Conservation (phyloP, 1,140 invertebrate genomes). For the Drosophila tani region DNA sequence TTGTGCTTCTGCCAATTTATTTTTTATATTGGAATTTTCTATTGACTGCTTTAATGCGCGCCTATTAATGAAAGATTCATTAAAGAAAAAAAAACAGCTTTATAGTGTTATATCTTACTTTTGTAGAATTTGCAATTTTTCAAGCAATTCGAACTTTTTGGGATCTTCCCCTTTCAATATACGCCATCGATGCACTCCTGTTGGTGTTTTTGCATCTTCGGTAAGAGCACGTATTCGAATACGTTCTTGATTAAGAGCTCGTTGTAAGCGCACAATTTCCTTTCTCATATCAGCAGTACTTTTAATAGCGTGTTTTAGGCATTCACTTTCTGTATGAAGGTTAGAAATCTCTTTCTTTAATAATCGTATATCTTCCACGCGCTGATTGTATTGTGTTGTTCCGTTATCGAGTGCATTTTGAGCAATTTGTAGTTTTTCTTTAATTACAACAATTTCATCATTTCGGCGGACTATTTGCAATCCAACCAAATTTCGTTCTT, state of each 20-base stretch:
- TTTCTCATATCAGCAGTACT: conserved; percentile 88
- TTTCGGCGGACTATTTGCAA: conserved; percentile 91
- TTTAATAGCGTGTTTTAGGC: conserved; percentile 87
- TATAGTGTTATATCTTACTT: conserved; percentile 82
- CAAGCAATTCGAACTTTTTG: conserved; percentile 87
- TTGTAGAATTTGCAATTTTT: conserved; percentile 90
- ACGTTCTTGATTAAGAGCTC: conserved; percentile 90
- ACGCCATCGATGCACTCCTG: conserved; percentile 92
- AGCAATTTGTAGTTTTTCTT: conserved; percentile 90
- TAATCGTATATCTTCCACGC: conserved; percentile 91
- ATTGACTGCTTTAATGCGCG: conserved; percentile 64
- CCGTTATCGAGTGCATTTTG: conserved; percentile 90
- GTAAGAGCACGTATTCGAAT: conserved; percentile 91
- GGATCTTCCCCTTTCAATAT: conserved; percentile 91
- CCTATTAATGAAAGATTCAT: conserved; percentile 17
- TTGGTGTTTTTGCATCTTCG: conserved; percentile 91
- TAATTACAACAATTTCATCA: conserved; percentile 90
- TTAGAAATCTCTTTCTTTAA: conserved; percentile 91
- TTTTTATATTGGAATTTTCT: conserved; percentile 61
- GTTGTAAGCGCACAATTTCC: conserved; percentile 91
- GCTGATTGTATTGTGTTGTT: conserved; percentile 88
- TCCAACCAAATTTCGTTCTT: conserved; percentile 90
- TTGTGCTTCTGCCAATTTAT: conserved; percentile 51
- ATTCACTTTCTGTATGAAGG: conserved; percentile 87
- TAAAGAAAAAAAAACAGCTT: neutral